These are phyloP conservation scores for Gallinago stenura DNA, from an alignment of 2,797 vertebrate species.

Conservation along the genomic window DNA sequence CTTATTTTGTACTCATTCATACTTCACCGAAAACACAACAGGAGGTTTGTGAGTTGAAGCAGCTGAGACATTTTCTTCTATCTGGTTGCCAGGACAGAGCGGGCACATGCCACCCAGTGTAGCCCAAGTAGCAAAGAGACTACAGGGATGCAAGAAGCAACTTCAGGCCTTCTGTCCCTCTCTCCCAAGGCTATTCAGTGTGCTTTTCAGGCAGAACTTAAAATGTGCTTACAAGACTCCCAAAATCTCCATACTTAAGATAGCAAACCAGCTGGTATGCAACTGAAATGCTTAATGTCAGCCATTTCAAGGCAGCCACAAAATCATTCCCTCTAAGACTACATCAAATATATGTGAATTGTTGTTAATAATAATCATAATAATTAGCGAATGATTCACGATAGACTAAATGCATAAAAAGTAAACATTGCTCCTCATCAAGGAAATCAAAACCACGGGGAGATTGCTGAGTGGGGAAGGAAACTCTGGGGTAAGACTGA, in stretches of 20 bases:
- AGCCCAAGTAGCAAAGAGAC: not conserved
- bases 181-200: not conserved
- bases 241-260: not conserved
- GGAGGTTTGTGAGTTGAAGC: not conserved
- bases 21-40: not conserved
- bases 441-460: not conserved
- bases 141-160: not conserved
- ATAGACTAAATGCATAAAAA: not conserved
- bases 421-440: not conserved
- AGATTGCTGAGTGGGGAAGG: not conserved
- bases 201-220: not conserved
- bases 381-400: not conserved
- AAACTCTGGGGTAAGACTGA: not conserved
- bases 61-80: not conserved
- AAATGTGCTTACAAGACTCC: not conserved
- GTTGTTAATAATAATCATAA: not conserved
- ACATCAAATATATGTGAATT: not conserved
- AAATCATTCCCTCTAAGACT: not conserved
- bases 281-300: not conserved
- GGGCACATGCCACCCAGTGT: not conserved
- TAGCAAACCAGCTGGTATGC: not conserved
- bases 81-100: not conserved
- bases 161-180: not conserved
- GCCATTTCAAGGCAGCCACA: not conserved
- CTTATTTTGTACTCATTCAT: not conserved